Evolutionary conservation across 2,888 invertebrate genomes (phyloP).

Genomic region (Gisinianus flammeolus): DNA sequence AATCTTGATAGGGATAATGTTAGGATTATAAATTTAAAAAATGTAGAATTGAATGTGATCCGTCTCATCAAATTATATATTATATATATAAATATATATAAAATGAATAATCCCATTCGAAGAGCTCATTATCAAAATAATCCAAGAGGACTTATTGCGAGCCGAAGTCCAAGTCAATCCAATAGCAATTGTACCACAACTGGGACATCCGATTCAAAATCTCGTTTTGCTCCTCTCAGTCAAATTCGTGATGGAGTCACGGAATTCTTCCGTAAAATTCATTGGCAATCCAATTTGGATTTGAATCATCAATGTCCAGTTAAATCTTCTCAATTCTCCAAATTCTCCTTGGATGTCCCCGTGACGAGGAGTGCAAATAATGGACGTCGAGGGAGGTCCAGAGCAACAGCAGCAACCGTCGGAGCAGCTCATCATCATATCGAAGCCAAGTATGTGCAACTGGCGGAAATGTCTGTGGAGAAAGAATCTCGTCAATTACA

Average conservation of each 20-base stretch:
- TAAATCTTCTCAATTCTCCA: neutral
- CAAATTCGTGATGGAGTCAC: constrained; percentile 5
- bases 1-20: too few relatives aligned
- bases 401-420: neutral
- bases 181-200: neutral
- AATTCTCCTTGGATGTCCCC: neutral
- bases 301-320: too few relatives aligned
- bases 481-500: neutral
- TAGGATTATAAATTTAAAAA: too few relatives aligned
- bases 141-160: too few relatives aligned
- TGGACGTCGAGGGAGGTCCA: too few relatives aligned
- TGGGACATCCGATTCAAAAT: neutral
- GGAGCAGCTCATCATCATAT: too few relatives aligned
- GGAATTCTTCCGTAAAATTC: constrained; percentile 11
- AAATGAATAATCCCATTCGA: too few relatives aligned
- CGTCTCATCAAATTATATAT: too few relatives aligned
- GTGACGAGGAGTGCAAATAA: neutral
- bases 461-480: neutral
- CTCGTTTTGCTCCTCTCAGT: neutral
- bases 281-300: constrained; percentile 8
- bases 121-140: too few relatives aligned
- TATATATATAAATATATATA: too few relatives aligned
- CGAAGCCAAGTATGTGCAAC: neutral
- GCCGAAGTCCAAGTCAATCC: neutral
- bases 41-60: too few relatives aligned